Evolutionary conservation across 2,113 vertebrate species (phyloP).

Genomic region (Dasyprocta punctata): DNA sequence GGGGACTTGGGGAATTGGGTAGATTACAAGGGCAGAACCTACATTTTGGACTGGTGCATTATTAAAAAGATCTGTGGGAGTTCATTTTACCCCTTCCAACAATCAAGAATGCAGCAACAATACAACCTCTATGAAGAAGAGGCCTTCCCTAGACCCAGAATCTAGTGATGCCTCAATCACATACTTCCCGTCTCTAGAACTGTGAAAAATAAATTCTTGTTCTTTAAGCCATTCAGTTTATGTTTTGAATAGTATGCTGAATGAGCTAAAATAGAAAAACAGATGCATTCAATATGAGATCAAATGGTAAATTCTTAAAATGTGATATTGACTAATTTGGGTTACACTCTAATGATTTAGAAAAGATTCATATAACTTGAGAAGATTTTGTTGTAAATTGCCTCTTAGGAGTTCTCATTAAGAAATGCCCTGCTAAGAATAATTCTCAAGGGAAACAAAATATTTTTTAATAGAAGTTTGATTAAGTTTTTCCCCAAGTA

Average conservation of each 20-base stretch:
- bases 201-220: neutral
- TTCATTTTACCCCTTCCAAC: neutral
- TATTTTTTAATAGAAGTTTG: conserved; percentile 51
- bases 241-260: neutral
- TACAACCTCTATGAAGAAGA: neutral
- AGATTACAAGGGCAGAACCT: neutral
- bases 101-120: neutral
- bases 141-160: neutral
- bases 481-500: neutral
- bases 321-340: neutral
- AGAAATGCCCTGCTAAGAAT: conserved; percentile 6
- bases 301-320: neutral
- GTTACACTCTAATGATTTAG: neutral
- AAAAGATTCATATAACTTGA: neutral
- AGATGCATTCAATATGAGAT: neutral
- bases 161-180: neutral
- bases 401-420: conserved; percentile 10
- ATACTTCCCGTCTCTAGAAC: neutral
- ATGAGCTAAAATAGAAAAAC: neutral
- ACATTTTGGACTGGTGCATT: neutral
- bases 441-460: neutral
- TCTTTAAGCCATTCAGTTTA: neutral
- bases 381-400: conserved; percentile 51
- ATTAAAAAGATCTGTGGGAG: neutral
- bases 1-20: fast-evolving